Evolutionary conservation across 2,797 vertebrate genomes (phyloP).

Genomic region (Arrhamphus sclerolepis): DNA sequence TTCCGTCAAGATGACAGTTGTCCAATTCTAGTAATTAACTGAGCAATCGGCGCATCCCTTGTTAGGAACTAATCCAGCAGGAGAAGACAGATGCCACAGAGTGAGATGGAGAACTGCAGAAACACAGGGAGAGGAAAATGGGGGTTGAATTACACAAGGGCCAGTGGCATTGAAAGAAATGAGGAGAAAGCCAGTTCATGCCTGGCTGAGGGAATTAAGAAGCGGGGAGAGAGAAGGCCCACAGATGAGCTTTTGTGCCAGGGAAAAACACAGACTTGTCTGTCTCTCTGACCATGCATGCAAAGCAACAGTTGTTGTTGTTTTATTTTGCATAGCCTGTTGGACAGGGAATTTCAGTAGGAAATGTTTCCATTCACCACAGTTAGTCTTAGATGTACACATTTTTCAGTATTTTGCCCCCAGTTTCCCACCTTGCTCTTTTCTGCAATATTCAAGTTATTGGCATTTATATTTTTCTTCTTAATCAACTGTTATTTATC

Average conservation of each 20-base stretch:
- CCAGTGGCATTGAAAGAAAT: slow-evolving; percentile 8
- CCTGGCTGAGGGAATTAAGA: slow-evolving; percentile 52
- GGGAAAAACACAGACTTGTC: slow-evolving; percentile 48
- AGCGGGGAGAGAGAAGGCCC: slow-evolving; percentile 35
- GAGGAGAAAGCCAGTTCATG: slow-evolving; percentile 51
- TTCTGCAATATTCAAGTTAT: too few species aligned
- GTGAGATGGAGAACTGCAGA: slow-evolving; percentile 1
- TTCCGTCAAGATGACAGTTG: too few species aligned
- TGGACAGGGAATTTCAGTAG: slow-evolving; percentile 28
- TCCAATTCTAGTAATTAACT: too few species aligned
- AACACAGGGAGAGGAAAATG: slow-evolving; percentile 20
- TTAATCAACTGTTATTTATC: too few species aligned
- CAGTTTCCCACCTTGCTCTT: background rate
- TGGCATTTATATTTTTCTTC: too few species aligned
- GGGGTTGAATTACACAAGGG: slow-evolving; percentile 2
- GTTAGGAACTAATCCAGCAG: slow-evolving; percentile 38
- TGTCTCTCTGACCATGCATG: slow-evolving; percentile 49
- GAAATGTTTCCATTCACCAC: slow-evolving; percentile 23
- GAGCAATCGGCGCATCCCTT: background rate
- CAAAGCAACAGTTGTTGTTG: slow-evolving; percentile 51
- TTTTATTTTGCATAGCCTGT: slow-evolving; percentile 40
- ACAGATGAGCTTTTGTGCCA: slow-evolving; percentile 60
- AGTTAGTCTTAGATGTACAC: slow-evolving; percentile 1
- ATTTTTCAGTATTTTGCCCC: slow-evolving; percentile 11
- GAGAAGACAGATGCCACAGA: slow-evolving; percentile 15